A percentile compares a stretch with the other conserved stretches of the same genome.
phyloP scores from a whole-genome alignment of 2,113 vertebrate genomes.

The Eclectus roratus region DNA sequence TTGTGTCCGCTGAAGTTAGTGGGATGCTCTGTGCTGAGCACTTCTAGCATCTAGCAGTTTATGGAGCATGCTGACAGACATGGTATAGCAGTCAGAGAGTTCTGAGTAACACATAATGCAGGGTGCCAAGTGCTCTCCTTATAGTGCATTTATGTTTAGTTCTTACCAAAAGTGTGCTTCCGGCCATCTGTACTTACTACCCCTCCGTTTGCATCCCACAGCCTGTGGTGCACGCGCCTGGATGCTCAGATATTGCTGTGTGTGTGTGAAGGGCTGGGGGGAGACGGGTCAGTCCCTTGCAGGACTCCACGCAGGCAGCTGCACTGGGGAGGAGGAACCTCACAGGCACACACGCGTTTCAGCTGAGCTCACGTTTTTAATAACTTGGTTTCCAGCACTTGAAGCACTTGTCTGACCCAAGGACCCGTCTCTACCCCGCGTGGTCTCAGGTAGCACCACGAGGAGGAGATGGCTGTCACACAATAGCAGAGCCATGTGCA shows the following conservation, averaged over 20 bases:
- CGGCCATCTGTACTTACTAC: background rate
- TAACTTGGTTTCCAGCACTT: background rate
- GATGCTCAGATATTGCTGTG: background rate
- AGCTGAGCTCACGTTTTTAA: background rate
- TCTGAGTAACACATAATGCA: background rate
- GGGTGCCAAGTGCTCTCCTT: background rate
- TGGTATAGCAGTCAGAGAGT: background rate
- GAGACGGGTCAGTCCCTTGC: background rate
- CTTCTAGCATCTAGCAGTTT: background rate
- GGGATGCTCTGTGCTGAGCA: background rate
- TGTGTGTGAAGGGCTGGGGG: background rate
- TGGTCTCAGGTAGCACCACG: background rate
- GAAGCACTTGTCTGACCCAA: background rate
- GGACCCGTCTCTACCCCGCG: background rate
- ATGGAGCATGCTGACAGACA: background rate
- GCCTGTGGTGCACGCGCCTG: background rate
- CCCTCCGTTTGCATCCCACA: background rate
- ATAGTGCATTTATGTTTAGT: background rate
- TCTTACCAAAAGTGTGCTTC: background rate
- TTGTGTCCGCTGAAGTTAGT: background rate
- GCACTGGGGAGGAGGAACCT: background rate
- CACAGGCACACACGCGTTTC: background rate
- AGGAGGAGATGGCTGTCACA: rapidly evolving
- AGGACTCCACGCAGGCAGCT: background rate
- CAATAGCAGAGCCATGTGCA: background rate